Evolutionary conservation across 2,113 vertebrate species (phyloP), one percentile per base, ranked within the genome.

Genomic region (Seriola rivoliana): DNA sequence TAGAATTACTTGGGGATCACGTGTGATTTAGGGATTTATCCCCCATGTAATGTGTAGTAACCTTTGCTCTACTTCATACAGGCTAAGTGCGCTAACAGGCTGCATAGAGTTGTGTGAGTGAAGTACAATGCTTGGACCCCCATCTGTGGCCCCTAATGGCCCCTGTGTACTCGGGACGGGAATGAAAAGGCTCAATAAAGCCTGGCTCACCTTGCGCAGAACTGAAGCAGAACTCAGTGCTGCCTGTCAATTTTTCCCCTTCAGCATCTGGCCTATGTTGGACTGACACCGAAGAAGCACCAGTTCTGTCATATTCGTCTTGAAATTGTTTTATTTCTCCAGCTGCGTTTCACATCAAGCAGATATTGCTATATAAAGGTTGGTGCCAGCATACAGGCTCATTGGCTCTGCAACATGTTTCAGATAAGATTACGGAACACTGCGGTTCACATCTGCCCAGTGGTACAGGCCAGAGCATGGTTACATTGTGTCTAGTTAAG

Each of bases 351-450:
- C 36, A 90, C 87, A 80, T 89, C 76, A 89, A 81, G 71, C 72
- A 62, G 69, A 75, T 63, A 14, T 63, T 80, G 52, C 62, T 69
- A 67, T 80, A 36, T 62, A 29, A n/a, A 72, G 69, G 63, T 67
- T 19, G 16, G 42, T 84, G 76, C 92, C 88, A 86, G 86, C 86
- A 92, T 89, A 82, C 59, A 83, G 76, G 88, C 87, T 85, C 85
- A 78, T 85, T 70, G 55, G 82, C 59, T 83, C 63, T 1, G 90
- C 71, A 87, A 83, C 82, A 75, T 86, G 78, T 80, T 81, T 82
- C 87, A 86, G 89, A 91, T 91, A 82, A 91, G 84, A 92, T 93
- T 87, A 89, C 82, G 88, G 73, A 57, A 71, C 11, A 23, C 73
- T 75, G 77, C 23, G 11, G 73, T 71, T 86, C 73, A 82, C 82